phyloP scores from a whole-genome alignment of 2,888 invertebrate species.

The Himalopsyche kuldschensis region DNA sequence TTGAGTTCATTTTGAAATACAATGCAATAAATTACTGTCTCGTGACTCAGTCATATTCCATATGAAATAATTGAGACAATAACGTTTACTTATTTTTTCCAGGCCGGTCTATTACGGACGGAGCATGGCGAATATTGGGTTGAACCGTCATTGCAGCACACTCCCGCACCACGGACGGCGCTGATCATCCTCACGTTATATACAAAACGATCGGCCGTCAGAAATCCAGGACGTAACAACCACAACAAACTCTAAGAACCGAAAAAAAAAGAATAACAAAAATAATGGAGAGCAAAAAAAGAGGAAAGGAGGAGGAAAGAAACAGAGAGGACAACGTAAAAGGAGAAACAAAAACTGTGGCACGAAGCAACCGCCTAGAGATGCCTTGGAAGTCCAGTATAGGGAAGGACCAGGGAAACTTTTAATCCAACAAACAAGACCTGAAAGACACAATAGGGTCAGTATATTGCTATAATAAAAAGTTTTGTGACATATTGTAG shows the following conservation, averaged over 20 bases:
- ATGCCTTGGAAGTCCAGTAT: constrained; percentile 39
- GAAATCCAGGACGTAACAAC: constrained; percentile 44
- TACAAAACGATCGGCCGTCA: constrained; percentile 69
- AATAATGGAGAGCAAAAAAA: constrained; percentile 46
- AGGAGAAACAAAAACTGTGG: constrained; percentile 54
- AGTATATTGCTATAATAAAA: neutral
- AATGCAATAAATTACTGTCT: no score
- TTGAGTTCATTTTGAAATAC: no score
- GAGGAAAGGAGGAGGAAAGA: constrained; percentile 45
- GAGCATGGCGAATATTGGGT: constrained; percentile 71
- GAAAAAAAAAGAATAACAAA: constrained; percentile 54
- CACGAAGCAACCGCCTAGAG: constrained; percentile 52
- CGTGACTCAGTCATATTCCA: no score
- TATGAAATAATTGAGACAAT: neutral
- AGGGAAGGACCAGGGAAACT: constrained; percentile 42
- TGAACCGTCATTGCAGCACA: constrained; percentile 58
- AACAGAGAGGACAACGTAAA: constrained; percentile 49
- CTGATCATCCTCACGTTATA: constrained; percentile 65
- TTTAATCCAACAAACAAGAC: constrained; percentile 26
- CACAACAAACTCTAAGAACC: constrained; percentile 43
- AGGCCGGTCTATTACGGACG: constrained; percentile 71
- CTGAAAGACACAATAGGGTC: constrained; percentile 5
- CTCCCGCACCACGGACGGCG: constrained; percentile 47
- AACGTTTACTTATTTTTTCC: constrained; percentile 42
- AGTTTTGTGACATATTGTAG: no score